phyloP scores from a whole-genome alignment of 2,113 vertebrate species.

The Empidonax traillii region DNA sequence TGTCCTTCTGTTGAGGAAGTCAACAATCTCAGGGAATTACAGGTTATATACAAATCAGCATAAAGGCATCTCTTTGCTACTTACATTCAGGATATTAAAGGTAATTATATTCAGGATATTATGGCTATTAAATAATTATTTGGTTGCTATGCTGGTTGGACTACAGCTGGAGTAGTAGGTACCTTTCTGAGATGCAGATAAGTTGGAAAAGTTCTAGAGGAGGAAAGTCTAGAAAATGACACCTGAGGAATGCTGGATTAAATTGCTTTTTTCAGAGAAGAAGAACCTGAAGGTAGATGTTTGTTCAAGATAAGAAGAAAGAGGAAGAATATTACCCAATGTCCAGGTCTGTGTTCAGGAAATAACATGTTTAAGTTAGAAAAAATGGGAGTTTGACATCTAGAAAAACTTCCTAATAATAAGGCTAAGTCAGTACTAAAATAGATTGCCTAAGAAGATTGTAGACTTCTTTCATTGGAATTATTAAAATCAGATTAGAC shows the following conservation, averaged over 20 bases:
- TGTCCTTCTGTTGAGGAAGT: not conserved
- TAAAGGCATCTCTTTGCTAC: not conserved
- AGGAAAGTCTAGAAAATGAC: not conserved
- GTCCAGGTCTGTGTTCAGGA: not conserved
- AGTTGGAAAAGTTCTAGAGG: not conserved
- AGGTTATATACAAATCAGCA: not conserved
- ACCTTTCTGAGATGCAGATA: not conserved
- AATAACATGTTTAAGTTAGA: not conserved
- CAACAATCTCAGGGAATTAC: not conserved
- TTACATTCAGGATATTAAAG: not conserved
- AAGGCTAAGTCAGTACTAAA: not conserved
- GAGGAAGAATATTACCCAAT: not conserved
- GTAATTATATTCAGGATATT: not conserved
- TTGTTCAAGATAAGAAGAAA: not conserved
- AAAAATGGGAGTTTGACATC: not conserved
- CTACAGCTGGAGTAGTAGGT: not conserved
- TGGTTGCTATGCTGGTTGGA: not conserved
- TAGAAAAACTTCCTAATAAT: not conserved
- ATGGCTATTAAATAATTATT: not conserved
- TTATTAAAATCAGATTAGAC: not conserved
- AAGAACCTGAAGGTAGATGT: not conserved
- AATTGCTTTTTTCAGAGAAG: not conserved
- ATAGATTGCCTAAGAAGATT: not conserved
- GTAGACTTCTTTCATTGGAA: not conserved
- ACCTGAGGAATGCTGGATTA: not conserved